Evolutionary conservation across 1,140 invertebrate genomes (phyloP), one percentile per base, ranked within the genome.

Genomic region (Stegodyphus dumicola): DNA sequence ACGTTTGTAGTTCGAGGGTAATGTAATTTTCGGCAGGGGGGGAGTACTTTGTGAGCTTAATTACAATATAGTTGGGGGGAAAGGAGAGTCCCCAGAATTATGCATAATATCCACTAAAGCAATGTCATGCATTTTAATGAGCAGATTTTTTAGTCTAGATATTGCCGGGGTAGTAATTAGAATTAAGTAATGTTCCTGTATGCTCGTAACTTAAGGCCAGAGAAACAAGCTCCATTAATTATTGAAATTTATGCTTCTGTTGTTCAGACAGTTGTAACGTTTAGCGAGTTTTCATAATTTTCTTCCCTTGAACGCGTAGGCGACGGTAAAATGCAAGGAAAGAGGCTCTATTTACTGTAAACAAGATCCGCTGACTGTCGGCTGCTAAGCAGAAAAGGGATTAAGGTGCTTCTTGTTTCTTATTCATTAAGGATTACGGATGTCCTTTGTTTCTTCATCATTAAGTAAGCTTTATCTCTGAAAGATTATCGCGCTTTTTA

Each of bases 191-290:
- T 53, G 49, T 75, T 67, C 64, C 77, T 51, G 51, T 33, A 33
- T 33, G 77, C n/a, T 69, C 56, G n/a, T 13, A 54, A 69, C 48
- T 78, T 53, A 78, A 78, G 65, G 53, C 65, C 10, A 13, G 48
- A n/a, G 15, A 48, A 83, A 75, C 69, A 53, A 6, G 9, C n/a
- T 75, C 67, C 80, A 83, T 83, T 83, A 83, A 83, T 83, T 83
- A 83, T 83, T 83, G 70, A 83, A 83, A 83, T 83, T 83, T 83
- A 83, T 83, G 80, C 80, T 13, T n/a, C 7, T 73, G 71, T 67
- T 70, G 51, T 83, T 48, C n/a, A 33, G 6, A 33, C 71, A 75
- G 56, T 75, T 71, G 69, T 69, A 80, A n/a, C 18, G 69, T 79
- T 67, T 77, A 9, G 66, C 17, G 33, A 33, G 33, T 33, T 3